Evolutionary conservation across 2,797 vertebrate genomes (phyloP), one percentile per base, ranked within the genome.

Genomic region (Synaphobranchus kaupii): DNA sequence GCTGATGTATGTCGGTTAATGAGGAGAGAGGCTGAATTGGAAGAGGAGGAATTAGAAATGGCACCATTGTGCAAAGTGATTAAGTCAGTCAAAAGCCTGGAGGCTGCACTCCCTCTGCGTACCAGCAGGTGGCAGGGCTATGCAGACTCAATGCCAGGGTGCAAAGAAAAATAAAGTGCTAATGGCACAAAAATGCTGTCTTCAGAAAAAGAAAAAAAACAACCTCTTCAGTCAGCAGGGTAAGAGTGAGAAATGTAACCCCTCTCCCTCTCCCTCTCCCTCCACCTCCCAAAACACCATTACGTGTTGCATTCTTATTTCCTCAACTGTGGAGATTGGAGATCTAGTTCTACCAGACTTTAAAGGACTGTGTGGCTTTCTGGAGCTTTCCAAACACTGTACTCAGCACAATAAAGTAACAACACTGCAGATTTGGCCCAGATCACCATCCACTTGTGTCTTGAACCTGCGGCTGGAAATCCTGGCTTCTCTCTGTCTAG

Each of bases 91-190:
- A 22, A 8, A 48, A 48, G n/a, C 0, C 15, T 25, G 15, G 44
- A 54, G 31, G 50, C 48, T 39, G 31, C 58, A 83, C 50, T 87
- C 34, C 86, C 48, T n/a, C 47, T 50, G 86, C 87, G 34, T 15
- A 87, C 78, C 82, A 87, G 81, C 84, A 90, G 86, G 44, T 83
- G 91, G 88, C 83, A 83, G 63, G 22, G 63, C 17, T 47, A 48
- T 63, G 47, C 22, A 48, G 20, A 71, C 80, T 81, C 84, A 68
- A n/a, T 39, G 25, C n/a, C 71, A n/a, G 31, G n/a, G 68, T 71
- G 25, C 10, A 88, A 68, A 83, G n/a, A 31, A 71, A 58, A 83
- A 60, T 48, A 85, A 82, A 28, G 48, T 20, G 44, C 28, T 68
- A 82, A 82, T 31, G 22, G 5, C 28, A 13, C 17, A 31, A 54